Evolutionary conservation across 2,888 invertebrate genomes (phyloP).

Genomic region (Adelphocoris suturalis): DNA sequence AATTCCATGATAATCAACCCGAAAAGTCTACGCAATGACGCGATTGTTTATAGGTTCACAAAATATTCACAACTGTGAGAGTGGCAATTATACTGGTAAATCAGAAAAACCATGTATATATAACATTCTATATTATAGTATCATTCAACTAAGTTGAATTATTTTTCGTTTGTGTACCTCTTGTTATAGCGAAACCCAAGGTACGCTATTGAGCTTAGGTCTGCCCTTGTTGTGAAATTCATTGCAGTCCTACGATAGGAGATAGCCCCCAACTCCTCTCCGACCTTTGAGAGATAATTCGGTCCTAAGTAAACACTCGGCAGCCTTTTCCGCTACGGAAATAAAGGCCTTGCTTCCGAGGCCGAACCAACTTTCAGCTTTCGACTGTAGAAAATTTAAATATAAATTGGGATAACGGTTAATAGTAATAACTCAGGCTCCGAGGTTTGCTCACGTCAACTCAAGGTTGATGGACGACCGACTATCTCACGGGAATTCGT

Average conservation of each 20-base stretch:
- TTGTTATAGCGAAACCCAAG: too few species aligned
- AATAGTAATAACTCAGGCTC: slow-evolving; percentile 13
- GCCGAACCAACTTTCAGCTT: neutral
- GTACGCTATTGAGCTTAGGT: too few species aligned
- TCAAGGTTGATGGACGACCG: neutral
- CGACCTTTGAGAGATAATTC: neutral
- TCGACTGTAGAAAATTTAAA: slow-evolving; percentile 9
- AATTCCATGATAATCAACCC: too few species aligned
- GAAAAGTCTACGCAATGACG: too few species aligned
- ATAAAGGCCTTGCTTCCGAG: neutral
- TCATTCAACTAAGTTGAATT: too few species aligned
- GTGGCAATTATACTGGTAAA: too few species aligned
- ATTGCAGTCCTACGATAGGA: slow-evolving; percentile 5
- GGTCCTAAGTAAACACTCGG: slow-evolving; percentile 22
- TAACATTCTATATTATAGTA: too few species aligned
- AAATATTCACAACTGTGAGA: too few species aligned
- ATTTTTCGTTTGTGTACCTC: too few species aligned
- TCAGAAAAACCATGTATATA: too few species aligned
- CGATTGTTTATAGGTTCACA: too few species aligned
- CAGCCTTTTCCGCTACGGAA: slow-evolving; percentile 1
- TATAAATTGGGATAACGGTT: slow-evolving; percentile 32
- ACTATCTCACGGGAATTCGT: neutral
- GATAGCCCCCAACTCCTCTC: neutral
- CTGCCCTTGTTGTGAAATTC: neutral
- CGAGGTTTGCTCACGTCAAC: neutral